Conservation (phyloP, 2,888 invertebrate species). For the Cryptosula pallasiana region DNA sequence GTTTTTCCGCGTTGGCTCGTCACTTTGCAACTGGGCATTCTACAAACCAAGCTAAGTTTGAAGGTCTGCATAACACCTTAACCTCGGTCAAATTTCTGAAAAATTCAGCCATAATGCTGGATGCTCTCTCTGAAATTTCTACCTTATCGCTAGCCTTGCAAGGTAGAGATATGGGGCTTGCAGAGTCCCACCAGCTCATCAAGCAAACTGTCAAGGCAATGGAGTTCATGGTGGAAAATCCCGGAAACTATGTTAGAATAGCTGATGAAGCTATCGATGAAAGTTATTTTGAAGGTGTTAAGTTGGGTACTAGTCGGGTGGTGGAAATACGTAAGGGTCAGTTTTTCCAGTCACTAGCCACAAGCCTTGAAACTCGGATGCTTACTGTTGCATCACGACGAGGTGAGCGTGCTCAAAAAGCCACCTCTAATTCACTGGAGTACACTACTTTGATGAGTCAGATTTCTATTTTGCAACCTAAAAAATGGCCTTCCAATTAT, state of each 20-base stretch:
- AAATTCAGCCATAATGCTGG: background rate
- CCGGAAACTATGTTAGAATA: background rate
- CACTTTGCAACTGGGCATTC: background rate
- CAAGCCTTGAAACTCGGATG: too few species aligned
- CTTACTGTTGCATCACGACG: too few species aligned
- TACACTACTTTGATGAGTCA: too few species aligned
- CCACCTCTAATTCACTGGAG: too few species aligned
- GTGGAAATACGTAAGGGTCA: too few species aligned
- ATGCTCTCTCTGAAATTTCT: background rate
- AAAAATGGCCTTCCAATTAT: too few species aligned
- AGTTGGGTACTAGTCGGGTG: too few species aligned
- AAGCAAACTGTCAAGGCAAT: conserved; percentile 5
- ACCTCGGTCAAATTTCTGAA: background rate
- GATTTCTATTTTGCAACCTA: too few species aligned
- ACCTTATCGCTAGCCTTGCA: background rate
- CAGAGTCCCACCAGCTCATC: background rate
- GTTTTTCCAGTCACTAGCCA: too few species aligned
- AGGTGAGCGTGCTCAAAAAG: too few species aligned
- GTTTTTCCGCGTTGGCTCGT: background rate
- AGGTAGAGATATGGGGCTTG: background rate
- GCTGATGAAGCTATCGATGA: background rate
- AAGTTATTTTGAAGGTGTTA: background rate
- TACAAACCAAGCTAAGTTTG: background rate
- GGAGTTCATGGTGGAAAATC: background rate
- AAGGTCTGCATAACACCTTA: background rate